These are phyloP conservation scores for Spea hammondii DNA, from an alignment of 2,797 vertebrate species.

Conservation along the genomic window DNA sequence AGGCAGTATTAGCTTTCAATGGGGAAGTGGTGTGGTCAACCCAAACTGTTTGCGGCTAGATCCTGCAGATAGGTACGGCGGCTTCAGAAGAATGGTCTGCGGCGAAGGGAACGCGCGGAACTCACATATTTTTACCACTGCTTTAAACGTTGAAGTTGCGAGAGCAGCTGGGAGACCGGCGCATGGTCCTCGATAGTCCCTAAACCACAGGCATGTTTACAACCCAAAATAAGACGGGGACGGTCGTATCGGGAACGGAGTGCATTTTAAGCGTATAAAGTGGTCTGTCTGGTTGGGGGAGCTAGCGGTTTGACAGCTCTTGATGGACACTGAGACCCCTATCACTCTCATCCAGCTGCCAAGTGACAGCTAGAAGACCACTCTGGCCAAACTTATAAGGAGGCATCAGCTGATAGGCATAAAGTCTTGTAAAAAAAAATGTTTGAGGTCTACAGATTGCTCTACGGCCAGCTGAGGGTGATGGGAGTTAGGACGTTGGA, in stretches of 20 bases:
- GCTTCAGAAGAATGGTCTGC: constrained; percentile 65
- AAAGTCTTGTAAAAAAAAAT: too few species aligned
- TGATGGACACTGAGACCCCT: neutral
- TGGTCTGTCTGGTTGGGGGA: neutral
- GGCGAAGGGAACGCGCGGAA: constrained; percentile 15
- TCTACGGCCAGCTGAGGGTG: too few species aligned
- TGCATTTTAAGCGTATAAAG: constrained; percentile 15
- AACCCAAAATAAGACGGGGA: neutral
- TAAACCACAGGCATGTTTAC: neutral
- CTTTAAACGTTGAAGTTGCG: constrained; percentile 44
- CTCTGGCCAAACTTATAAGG: too few species aligned
- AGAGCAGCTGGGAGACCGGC: constrained; percentile 25
- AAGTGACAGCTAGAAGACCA: too few species aligned
- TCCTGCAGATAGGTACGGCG: constrained; percentile 68
- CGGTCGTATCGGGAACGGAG: constrained; percentile 6
- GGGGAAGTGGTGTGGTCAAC: constrained; percentile 78
- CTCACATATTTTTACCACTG: constrained; percentile 29
- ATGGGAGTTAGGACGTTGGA: too few species aligned
- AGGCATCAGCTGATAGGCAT: too few species aligned
- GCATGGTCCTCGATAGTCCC: constrained; percentile 7
- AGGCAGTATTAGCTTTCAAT: constrained; percentile 74
- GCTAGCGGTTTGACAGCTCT: neutral
- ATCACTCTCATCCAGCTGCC: neutral
- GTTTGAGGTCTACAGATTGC: too few species aligned
- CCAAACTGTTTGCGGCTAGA: constrained; percentile 73